Conservation (phyloP, 1,140 invertebrate species). For the Neodiprion fabricii region DNA sequence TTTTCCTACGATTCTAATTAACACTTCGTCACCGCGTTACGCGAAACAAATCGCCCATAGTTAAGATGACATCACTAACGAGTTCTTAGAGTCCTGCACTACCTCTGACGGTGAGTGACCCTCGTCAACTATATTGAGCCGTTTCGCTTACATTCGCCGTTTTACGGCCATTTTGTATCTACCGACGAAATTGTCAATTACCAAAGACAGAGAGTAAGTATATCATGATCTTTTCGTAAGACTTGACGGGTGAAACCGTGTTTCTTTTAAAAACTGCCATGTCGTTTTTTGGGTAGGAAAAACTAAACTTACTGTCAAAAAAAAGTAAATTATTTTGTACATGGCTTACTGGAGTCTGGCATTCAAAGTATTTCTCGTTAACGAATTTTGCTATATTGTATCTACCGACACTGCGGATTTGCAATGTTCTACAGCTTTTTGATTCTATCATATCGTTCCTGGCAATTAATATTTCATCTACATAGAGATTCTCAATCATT, state of each 20-base stretch:
- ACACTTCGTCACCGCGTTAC: conserved; percentile 31
- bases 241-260: neutral
- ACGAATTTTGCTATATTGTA: too few species aligned
- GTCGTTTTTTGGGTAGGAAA: neutral
- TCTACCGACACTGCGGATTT: too few species aligned
- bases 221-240: neutral
- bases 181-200: neutral
- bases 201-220: neutral
- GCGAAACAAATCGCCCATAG: conserved; percentile 23
- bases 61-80: conserved; percentile 1
- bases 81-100: neutral
- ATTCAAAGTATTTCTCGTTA: too few species aligned
- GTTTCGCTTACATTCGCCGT: neutral
- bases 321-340: neutral
- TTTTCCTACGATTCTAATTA: conserved; percentile 37
- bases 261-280: neutral
- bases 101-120: neutral
- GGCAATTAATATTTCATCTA: too few species aligned
- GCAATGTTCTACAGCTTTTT: too few species aligned
- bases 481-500: too few species aligned
- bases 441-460: too few species aligned
- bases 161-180: neutral
- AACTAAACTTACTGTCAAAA: neutral
- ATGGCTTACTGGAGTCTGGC: too few species aligned
- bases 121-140: neutral